Percentiles rank a stretch among this genome's conserved stretches.
Conservation (phyloP, 2,113 vertebrate genomes). For the Mesitornis unicolor region DNA sequence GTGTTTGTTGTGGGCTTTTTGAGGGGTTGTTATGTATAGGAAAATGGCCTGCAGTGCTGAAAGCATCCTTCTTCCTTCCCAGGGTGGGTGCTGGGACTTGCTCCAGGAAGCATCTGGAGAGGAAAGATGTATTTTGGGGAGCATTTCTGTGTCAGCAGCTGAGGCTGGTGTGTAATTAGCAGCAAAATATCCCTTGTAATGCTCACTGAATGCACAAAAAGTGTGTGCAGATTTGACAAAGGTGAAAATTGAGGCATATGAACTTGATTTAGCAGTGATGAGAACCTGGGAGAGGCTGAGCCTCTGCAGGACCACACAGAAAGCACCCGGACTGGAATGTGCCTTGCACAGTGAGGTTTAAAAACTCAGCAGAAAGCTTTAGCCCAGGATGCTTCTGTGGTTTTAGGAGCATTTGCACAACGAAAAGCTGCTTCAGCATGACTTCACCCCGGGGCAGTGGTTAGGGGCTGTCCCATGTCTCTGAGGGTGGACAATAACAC, state of each 20-base stretch:
- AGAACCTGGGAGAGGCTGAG: neutral
- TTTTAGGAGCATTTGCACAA: neutral
- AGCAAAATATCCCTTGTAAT: neutral
- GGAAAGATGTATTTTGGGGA: neutral
- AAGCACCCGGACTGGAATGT: neutral
- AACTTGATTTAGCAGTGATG: neutral
- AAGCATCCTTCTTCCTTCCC: neutral
- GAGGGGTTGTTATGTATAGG: too few relatives aligned
- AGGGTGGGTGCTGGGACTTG: neutral
- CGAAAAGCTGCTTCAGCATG: neutral
- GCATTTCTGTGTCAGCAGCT: neutral
- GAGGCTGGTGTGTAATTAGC: neutral
- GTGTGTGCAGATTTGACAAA: neutral
- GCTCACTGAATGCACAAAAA: neutral
- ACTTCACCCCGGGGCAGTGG: rapidly evolving
- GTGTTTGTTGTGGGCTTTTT: too few relatives aligned
- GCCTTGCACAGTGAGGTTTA: neutral
- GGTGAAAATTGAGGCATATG: neutral
- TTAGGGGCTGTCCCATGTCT: neutral
- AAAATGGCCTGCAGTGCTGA: neutral
- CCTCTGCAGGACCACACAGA: neutral
- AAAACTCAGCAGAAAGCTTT: neutral
- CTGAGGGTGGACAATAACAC: neutral
- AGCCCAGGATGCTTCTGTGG: neutral
- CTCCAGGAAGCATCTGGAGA: neutral